Conservation (phyloP, 2,797 vertebrate species). For the Rhinatrema bivittatum region DNA sequence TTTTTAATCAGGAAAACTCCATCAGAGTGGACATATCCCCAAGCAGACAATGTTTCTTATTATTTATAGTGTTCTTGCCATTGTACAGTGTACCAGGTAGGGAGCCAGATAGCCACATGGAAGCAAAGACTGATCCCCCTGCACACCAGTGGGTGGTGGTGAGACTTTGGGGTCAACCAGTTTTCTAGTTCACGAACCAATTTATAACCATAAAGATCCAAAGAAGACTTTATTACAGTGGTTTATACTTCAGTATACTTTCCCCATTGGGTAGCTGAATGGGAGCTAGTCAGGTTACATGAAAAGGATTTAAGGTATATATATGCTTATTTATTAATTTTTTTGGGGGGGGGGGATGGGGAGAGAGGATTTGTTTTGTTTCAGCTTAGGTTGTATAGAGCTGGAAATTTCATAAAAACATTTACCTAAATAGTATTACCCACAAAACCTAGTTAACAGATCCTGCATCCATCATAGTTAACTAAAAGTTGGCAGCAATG, state of each 20-base stretch:
- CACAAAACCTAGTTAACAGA: constrained; percentile 2
- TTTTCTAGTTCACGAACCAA: constrained; percentile 25
- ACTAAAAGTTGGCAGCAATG: constrained; percentile 4
- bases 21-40: too few species aligned
- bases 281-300: too few species aligned
- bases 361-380: neutral
- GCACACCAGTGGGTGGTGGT: constrained; percentile 24
- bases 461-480: neutral
- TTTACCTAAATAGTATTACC: neutral
- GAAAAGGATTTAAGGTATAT: too few species aligned
- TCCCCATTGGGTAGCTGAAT: constrained; percentile 3
- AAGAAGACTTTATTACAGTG: constrained; percentile 13
- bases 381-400: rapidly evolving
- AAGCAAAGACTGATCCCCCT: too few species aligned
- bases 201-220: constrained; percentile 10
- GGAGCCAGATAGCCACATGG: too few species aligned
- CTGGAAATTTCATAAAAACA: rapidly evolving
- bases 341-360: too few species aligned
- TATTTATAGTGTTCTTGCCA: too few species aligned
- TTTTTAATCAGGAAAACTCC: too few species aligned
- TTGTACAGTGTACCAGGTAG: too few species aligned
- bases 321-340: too few species aligned
- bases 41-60: too few species aligned
- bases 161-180: constrained; percentile 14
- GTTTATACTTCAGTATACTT: constrained; percentile 10